Evolutionary conservation across 2,797 vertebrate genomes (phyloP).

Genomic region (Galaxias olidus): DNA sequence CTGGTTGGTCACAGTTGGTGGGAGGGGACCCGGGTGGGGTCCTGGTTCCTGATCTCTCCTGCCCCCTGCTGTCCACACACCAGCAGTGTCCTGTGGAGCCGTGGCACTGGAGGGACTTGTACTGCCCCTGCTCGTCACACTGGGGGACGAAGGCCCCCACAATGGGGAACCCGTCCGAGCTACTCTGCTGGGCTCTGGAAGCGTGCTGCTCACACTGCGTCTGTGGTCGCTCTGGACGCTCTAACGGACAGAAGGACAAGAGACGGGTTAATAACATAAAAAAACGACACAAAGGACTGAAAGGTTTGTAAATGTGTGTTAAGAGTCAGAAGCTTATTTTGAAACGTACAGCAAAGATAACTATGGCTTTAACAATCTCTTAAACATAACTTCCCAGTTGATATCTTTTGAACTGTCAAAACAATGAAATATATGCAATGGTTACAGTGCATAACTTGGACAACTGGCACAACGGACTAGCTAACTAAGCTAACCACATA

Average conservation of each 20-base stretch:
- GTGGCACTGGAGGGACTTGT: slow-evolving; percentile 76
- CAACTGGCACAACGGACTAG: background rate
- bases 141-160: slow-evolving; percentile 47
- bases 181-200: slow-evolving; percentile 21
- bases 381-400: no score
- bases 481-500: background rate
- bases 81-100: slow-evolving; percentile 76
- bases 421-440: no score
- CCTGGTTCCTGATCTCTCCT: slow-evolving; percentile 69
- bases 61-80: slow-evolving; percentile 73
- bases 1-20: slow-evolving; percentile 59
- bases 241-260: slow-evolving; percentile 1
- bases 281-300: no score
- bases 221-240: slow-evolving; percentile 32
- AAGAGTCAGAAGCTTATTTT: no score
- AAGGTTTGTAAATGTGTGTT: no score
- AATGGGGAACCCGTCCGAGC: background rate
- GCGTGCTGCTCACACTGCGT: slow-evolving; percentile 55
- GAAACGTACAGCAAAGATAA: background rate
- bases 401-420: no score
- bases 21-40: slow-evolving; percentile 50
- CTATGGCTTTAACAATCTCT: no score
- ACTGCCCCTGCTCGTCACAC: slow-evolving; percentile 65
- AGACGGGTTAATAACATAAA: background rate
- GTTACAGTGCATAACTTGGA: no score